Evolutionary conservation across 2,888 invertebrate species (phyloP), one percentile per base, ranked within the genome.

Genomic region (Hyposoter dolosus): DNA sequence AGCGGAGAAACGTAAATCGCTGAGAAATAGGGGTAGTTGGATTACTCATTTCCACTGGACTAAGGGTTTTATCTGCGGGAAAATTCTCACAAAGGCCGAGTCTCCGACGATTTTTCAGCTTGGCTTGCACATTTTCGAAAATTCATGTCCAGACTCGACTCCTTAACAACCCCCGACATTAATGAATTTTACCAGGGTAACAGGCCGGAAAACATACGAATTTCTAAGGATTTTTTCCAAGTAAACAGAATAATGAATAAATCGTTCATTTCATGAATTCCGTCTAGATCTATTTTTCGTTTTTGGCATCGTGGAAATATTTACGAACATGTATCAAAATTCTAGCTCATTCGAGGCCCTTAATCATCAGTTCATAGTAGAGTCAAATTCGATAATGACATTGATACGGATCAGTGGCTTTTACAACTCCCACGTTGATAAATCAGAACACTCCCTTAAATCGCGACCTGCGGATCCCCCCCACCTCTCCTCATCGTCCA

Each of bases 21-120:
- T 45, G 32, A 28, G 43, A 75, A 68, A 68, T 45, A 19, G 6
- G 45, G 75, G 63, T 69, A 56, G 15, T 32, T 35, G 43, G 53
- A 75, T 75, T 68, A 75, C 75, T 82, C 74, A 75, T 68, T 82
- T 45, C 32, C 45, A 35, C 15, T n/a, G 28, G 66, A 43, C 32
- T 19, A 43, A 10, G 17, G 23, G 12, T 72, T 80, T 72, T 56
- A 35, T 7, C 32, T 15, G 15, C 53, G 15, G 40, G 6, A 56
- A 53, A 56, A 23, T 63, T 32, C 50, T 76, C 35, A 28, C n/a
- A 43, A 68, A 68, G 68, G 45, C 1, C 10, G 23, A 40, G 17
- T n/a, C 45, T 28, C 32, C 9, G 71, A 40, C 15, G 23, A 23
- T 74, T 32, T 71, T 71, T 71, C 15, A 35, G 56, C 56, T 56